These are phyloP conservation scores for Geopemphigus sp. DNA, from an alignment of 1,140 invertebrate genomes.

Conservation along the genomic window DNA sequence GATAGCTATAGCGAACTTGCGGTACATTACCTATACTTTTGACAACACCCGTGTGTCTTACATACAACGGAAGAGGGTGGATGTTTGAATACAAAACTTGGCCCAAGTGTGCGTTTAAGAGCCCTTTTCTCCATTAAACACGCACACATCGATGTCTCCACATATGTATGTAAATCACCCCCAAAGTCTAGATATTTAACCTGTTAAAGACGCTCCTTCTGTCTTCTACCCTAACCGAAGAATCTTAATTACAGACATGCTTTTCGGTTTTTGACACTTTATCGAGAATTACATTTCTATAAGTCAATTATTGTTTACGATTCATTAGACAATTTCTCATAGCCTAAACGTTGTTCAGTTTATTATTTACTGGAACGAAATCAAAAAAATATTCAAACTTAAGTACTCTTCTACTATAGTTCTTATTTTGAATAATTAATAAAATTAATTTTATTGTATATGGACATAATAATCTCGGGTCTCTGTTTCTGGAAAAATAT, in stretches of 20 bases:
- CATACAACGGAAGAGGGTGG: background rate
- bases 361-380: too few species aligned
- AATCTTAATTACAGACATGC: background rate
- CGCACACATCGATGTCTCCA: constrained; percentile 21
- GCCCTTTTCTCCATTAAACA: constrained; percentile 28
- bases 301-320: background rate
- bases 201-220: constrained; percentile 22
- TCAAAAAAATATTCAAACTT: too few species aligned
- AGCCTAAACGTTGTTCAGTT: too few species aligned
- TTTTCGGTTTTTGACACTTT: background rate
- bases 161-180: constrained; percentile 5
- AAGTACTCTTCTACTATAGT: too few species aligned
- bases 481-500: too few species aligned
- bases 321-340: background rate
- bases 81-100: constrained; percentile 38
- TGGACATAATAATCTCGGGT: too few species aligned
- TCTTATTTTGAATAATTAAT: too few species aligned
- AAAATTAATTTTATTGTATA: too few species aligned
- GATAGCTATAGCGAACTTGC: background rate
- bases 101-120: constrained; percentile 36
- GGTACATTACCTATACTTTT: constrained; percentile 4
- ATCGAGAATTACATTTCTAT: background rate
- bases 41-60: background rate
- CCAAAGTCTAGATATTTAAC: constrained; percentile 7
- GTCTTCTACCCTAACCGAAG: background rate